Evolutionary conservation across 2,888 invertebrate genomes (phyloP), one percentile per base, ranked within the genome.

Genomic region (Rotaria socialis): DNA sequence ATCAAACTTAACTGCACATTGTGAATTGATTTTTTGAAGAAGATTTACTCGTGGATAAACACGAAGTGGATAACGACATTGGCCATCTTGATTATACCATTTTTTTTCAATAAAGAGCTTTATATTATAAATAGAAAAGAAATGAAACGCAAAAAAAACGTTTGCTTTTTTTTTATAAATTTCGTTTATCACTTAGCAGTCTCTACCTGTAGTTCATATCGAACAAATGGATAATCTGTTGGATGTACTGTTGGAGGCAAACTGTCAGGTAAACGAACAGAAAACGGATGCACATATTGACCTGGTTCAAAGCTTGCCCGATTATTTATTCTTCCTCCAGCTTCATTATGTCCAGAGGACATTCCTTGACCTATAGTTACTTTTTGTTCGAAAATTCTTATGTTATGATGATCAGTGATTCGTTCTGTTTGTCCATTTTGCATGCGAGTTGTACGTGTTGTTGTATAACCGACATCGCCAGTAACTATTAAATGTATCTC

Each of bases 191-290:
- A 50, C 50, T 47, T 7, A 0, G 4, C 19, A 35, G 16, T 24
- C 19, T 5, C 24, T 47, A 80, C 80, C n/a, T 80, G 80, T 80
- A 80, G n/a, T n/a, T 47, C 10, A 80, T 80, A 80, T n/a, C 47
- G 43, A n/a, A 80, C 80, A 80, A 24, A 80, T 43, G 80, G 80
- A 80, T 80, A 80, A 80, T 80, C 80, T n/a, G 3, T 16, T 16
- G 43, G 24, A 80, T 80, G 80, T 47, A 80, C n/a, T n/a, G 47
- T 80, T 47, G 80, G 80, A 24, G 80, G 80, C 47, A 80, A 80
- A 5, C 2, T 35, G 24, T 80, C 80, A 10, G 80, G 80, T 80
- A 80, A 24, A n/a, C n/a, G 80, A 43, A 80, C 11, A n/a, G 43
- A 47, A 80, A 80, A 80, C 24, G 43, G 80, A 80, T 80, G 22